phyloP scores from a whole-genome alignment of 2,888 invertebrate species.

The Apocheima hispidaria region DNA sequence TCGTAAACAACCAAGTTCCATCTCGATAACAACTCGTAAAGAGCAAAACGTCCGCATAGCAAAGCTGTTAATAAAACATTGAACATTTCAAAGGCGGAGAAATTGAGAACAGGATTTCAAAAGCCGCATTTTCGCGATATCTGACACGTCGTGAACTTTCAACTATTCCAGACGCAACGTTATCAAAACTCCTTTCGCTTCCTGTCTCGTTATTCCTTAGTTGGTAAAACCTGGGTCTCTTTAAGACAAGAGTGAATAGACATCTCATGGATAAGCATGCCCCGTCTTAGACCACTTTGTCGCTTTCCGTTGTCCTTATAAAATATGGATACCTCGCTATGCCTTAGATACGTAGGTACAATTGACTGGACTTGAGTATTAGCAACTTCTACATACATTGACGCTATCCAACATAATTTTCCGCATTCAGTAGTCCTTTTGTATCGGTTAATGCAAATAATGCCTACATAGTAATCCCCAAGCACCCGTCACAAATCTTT shows the following conservation, averaged over 20 bases:
- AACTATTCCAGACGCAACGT: neutral
- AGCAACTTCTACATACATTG: neutral
- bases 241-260: no score
- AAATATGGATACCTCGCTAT: no score
- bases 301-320: no score
- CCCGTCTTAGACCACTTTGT: no score
- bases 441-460: neutral
- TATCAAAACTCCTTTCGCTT: no score
- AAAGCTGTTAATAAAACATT: neutral
- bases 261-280: no score
- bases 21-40: constrained; percentile 18
- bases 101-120: constrained; percentile 2
- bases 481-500: neutral
- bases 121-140: neutral
- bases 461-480: neutral
- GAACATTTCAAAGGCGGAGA: constrained; percentile 1
- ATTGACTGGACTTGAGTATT: neutral
- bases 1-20: constrained; percentile 27
- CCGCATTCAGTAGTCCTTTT: neutral
- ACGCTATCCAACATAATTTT: neutral
- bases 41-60: constrained; percentile 2
- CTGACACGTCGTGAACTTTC: neutral
- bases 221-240: no score
- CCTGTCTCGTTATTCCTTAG: no score
- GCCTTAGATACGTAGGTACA: no score